These are phyloP conservation scores for Drosophila ercepeae DNA, from an alignment of 1,140 invertebrate species.

Conservation along the genomic window DNA sequence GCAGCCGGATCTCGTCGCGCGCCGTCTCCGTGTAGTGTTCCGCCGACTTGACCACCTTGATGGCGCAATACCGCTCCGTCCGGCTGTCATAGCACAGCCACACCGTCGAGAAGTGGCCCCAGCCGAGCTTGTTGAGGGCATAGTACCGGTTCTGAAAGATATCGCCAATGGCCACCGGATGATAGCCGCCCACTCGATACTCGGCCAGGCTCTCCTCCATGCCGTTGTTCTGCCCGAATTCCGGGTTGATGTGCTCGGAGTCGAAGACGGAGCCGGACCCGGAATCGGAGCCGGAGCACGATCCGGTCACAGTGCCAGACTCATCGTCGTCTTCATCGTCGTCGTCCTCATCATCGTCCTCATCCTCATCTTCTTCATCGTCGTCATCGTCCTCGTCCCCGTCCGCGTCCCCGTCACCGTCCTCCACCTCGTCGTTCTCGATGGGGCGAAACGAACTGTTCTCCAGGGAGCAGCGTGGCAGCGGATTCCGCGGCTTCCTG, in stretches of 20 bases:
- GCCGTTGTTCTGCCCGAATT: neutral
- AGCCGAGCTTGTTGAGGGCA: slow-evolving; percentile 97
- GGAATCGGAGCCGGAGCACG: neutral
- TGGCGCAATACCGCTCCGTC: slow-evolving; percentile 95
- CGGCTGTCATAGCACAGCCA: slow-evolving; percentile 98
- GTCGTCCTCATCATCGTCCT: neutral
- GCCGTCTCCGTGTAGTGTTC: slow-evolving; percentile 98
- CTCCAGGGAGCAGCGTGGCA: too few species aligned
- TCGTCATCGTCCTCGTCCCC: too few species aligned
- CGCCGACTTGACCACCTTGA: slow-evolving; percentile 99
- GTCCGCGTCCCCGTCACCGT: too few species aligned
- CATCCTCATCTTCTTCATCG: too few species aligned
- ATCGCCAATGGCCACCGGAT: slow-evolving; percentile 97
- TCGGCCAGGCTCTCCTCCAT: slow-evolving; percentile 95
- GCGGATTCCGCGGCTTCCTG: neutral
- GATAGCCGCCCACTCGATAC: slow-evolving; percentile 97
- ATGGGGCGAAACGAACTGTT: too few species aligned
- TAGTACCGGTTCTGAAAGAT: slow-evolving; percentile 93
- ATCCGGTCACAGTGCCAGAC: neutral
- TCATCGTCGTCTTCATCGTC: neutral
- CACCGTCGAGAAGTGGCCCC: slow-evolving; percentile 99
- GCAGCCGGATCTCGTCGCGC: slow-evolving; percentile 97
- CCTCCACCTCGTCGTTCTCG: neutral
- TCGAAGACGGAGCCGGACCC: neutral
- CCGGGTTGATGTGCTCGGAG: neutral